These are phyloP conservation scores for Varanus salvator DNA, from an alignment of 2,113 vertebrate species.

Conservation along the genomic window DNA sequence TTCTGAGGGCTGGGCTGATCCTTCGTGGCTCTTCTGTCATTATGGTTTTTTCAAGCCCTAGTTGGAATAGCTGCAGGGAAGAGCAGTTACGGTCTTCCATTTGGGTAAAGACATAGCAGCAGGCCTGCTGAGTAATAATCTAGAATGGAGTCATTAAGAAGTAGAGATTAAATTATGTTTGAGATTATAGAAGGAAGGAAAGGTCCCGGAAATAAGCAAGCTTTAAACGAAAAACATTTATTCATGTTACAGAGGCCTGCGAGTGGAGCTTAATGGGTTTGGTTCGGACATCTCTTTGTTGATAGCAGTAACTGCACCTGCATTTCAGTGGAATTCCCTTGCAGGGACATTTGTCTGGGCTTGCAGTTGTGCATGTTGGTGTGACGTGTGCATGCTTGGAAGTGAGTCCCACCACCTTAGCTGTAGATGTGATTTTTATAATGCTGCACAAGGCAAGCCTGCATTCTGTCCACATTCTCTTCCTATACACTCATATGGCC, in stretches of 20 bases:
- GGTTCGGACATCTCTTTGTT: background rate
- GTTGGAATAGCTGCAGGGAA: conserved; percentile 66
- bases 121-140: conserved; percentile 46
- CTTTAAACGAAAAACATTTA: conserved; percentile 13
- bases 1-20: too few species aligned
- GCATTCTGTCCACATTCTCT: background rate
- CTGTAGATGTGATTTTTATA: too few species aligned
- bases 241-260: conserved; percentile 8
- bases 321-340: background rate
- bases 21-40: conserved; percentile 39
- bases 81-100: conserved; percentile 58
- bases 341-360: background rate
- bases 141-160: conserved; percentile 41
- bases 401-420: background rate
- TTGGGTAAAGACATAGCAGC: conserved; percentile 51
- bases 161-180: conserved; percentile 49
- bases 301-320: background rate
- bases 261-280: conserved; percentile 8
- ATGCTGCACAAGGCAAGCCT: background rate
- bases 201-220: conserved; percentile 25
- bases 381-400: background rate
- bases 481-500: background rate
- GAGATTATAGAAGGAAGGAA: conserved; percentile 27
- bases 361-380: background rate
- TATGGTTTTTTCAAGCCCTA: conserved; percentile 71